Evolutionary conservation across 1,140 invertebrate species (phyloP), one percentile per base, ranked within the genome.

Genomic region (Leptonema lineaticorne): DNA sequence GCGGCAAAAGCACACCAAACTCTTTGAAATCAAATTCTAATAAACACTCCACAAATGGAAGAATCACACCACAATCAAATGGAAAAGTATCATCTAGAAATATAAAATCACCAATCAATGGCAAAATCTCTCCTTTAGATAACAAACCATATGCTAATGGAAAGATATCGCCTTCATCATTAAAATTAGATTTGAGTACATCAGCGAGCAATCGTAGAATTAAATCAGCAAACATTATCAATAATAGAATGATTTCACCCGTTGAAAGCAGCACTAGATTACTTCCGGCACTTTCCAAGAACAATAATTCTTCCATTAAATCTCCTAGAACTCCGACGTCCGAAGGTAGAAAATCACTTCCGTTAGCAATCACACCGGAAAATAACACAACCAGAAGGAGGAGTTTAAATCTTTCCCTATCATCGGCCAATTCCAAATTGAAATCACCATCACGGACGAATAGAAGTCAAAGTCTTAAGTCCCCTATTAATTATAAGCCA

Each of bases 301-400:
- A 3, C 9, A 74, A 71, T 70, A 78, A 77, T 2, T 78, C 77
- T n/a, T 77, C 73, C 57, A 72, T 69, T 53, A 70, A 76, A 60
- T 72, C 75, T n/a, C 66, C 73, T 18, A 75, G 76, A 37, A 79
- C 79, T 2, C 57, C 80, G 20, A 75, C 77, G 1, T 72, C 68
- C 24, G 78, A 80, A 56, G 73, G 75, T 7, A 75, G 77, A 27
- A 81, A 81, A 66, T 79, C 81, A 14, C 74, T 73, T 33, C 80
- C 75, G 76, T 67, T 48, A 9, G 33, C 76, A 1, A 69, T 75
- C 1, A 24, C 18, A 27, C 11, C 45, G 0, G 16, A 64, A 9
- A 64, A 68, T 27, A 60, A 30, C n/a, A 37, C 20, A 20, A 20
- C 18, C 9, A 50, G 24, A 26, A 53, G 46, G 53, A 67, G 69